These are phyloP conservation scores for Ochotona princeps DNA, from an alignment of 2,113 vertebrate genomes.

Conservation along the genomic window DNA sequence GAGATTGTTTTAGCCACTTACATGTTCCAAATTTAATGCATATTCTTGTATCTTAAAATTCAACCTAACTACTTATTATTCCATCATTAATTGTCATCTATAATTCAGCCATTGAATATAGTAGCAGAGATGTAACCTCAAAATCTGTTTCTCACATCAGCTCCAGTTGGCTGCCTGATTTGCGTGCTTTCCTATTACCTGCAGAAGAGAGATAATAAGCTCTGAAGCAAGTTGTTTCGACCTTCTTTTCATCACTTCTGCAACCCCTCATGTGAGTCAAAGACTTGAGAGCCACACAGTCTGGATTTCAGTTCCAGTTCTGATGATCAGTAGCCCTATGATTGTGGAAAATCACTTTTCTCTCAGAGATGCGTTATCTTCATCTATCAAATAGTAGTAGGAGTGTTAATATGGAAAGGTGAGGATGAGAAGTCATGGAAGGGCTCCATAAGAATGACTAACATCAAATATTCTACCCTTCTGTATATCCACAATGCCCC, in stretches of 20 bases:
- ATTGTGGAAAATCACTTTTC: background rate
- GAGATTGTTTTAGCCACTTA: background rate
- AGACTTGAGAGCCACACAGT: background rate
- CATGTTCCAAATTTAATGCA: background rate
- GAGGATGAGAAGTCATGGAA: background rate
- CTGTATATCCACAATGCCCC: no score
- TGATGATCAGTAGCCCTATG: background rate
- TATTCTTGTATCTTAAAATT: background rate
- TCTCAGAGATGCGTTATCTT: background rate
- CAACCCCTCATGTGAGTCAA: background rate
- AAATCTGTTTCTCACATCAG: background rate
- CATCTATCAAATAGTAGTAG: background rate
- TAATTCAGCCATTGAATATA: background rate
- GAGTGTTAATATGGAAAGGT: background rate
- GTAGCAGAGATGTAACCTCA: background rate
- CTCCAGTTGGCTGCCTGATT: background rate
- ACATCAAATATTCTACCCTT: background rate
- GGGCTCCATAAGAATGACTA: background rate
- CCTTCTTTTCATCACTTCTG: background rate
- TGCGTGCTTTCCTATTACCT: background rate
- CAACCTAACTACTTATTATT: background rate
- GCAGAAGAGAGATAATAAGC: background rate
- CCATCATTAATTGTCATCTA: background rate
- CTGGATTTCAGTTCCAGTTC: background rate
- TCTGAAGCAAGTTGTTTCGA: background rate